A percentile compares a stretch with the other conserved stretches of the same genome.
phyloP scores from a whole-genome alignment of 2,113 vertebrate genomes.

The Ameiurus melas region DNA sequence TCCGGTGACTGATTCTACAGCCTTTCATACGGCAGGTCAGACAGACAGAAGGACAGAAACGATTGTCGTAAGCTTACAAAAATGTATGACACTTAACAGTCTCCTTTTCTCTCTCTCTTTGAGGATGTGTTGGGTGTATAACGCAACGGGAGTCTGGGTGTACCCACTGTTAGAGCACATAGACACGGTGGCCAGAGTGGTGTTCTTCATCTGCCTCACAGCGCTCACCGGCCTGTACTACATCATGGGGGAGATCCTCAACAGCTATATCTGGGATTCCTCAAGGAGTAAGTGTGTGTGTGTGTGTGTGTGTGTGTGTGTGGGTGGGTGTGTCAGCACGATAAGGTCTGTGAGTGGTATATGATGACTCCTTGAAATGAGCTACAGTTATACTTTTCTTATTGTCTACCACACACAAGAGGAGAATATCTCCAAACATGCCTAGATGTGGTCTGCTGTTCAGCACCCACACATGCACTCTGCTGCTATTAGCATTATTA shows the following conservation, averaged over 20 bases:
- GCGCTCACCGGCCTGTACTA: slow-evolving; percentile 83
- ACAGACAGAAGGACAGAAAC: slow-evolving; percentile 26
- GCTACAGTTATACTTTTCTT: background rate
- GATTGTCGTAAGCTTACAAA: background rate
- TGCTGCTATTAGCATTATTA: slow-evolving; percentile 38
- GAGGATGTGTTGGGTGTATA: slow-evolving; percentile 97
- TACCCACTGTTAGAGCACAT: slow-evolving; percentile 92
- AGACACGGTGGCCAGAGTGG: slow-evolving; percentile 76
- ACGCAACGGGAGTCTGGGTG: slow-evolving; percentile 94
- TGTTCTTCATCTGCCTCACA: slow-evolving; percentile 82
- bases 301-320: slow-evolving; percentile 10
- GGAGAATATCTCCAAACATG: background rate
- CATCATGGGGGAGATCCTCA: slow-evolving; percentile 89
- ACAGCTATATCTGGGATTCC: slow-evolving; percentile 94
- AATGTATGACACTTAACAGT: slow-evolving; percentile 5
- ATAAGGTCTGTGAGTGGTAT: background rate
- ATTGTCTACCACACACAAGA: background rate
- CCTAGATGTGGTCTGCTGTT: slow-evolving; percentile 3
- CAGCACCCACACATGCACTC: slow-evolving; percentile 21
- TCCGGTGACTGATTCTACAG: slow-evolving; percentile 42
- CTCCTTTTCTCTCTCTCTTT: slow-evolving; percentile 35
- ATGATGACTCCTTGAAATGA: background rate
- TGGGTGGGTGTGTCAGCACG: background rate
- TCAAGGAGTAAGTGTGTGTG: slow-evolving; percentile 72
- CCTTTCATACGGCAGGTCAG: slow-evolving; percentile 8